Evolutionary conservation across 2,888 invertebrate species (phyloP), one percentile per base, ranked within the genome.

Genomic region (Antheraea assamensis): DNA sequence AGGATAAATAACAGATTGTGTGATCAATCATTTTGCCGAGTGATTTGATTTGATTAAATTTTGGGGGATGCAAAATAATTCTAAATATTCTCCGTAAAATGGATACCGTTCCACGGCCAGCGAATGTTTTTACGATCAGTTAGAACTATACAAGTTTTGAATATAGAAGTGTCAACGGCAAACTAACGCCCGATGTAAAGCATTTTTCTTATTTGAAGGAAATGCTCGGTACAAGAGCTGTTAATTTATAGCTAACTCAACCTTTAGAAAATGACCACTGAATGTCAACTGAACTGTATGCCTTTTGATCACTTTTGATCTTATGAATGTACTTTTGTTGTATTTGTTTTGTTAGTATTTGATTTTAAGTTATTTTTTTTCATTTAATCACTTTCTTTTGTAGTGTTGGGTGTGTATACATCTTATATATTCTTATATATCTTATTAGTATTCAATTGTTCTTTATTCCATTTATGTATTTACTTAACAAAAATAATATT

Each of bases 21-120:
- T 78, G 84, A 87, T 89, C 87, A 86, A 89, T 90, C 89, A 85
- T 84, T 84, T 83, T 76, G 78, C 78, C 78, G 79, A 85, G 82
- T 83, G 79, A 85, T 85, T 83, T 83, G 82, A 84, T 85, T 85
- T 83, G 80, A 84, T 86, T 85, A 70, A 71, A 73, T 73, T 70
- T 70, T n/a, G 19, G 42, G 19, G 42, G 21, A 19, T 21, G 19
- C 42, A 35, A 72, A 72, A 24, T 72, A 27, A 42, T 27, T 27
- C 49, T 58, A 24, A 64, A 42, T 70, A 24, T 21, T 42, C 47
- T 70, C 27, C 47, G 27, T 24, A 17, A 70, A 42, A 42, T 58
- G 58, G 61, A 64, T 64, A 64, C 61, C 3, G 15, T 15, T 15
- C 30, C 30, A 64, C 17, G 13, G 30, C 17, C 17, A 27, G 30